Conservation (phyloP, 2,888 invertebrate genomes). For the Leptinotarsa peninsularis region DNA sequence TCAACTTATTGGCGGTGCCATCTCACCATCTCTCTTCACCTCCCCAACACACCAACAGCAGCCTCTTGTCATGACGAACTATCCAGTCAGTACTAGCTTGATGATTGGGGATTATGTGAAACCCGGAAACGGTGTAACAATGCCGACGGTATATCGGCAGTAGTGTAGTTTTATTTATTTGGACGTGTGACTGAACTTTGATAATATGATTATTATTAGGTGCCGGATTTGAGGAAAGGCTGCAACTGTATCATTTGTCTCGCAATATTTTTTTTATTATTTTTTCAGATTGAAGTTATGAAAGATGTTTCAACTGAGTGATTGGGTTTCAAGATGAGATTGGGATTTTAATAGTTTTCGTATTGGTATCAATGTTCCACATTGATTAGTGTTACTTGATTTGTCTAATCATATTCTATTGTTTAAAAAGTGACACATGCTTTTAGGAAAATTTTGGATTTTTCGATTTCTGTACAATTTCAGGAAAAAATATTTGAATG, state of each 20-base stretch:
- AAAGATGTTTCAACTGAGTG: slow-evolving; percentile 1
- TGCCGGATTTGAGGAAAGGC: neutral
- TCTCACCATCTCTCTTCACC: slow-evolving; percentile 76
- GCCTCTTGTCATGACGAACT: slow-evolving; percentile 70
- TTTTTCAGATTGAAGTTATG: slow-evolving; percentile 4
- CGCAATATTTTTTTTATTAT: neutral
- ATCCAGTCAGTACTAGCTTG: slow-evolving; percentile 77
- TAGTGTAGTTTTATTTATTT: slow-evolving; percentile 45
- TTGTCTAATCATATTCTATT: no score
- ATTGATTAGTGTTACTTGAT: no score
- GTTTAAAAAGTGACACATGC: no score
- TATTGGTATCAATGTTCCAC: no score
- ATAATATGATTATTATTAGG: slow-evolving; percentile 8
- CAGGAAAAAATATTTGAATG: no score
- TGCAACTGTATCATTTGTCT: neutral
- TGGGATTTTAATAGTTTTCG: no score
- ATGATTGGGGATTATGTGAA: slow-evolving; percentile 83
- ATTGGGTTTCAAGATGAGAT: neutral
- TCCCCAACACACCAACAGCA: slow-evolving; percentile 60
- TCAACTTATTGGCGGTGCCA: slow-evolving; percentile 77
- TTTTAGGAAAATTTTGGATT: no score
- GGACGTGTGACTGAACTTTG: slow-evolving; percentile 11
- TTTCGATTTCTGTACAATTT: no score
- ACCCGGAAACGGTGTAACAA: slow-evolving; percentile 60
- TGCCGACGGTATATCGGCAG: slow-evolving; percentile 63